Evolutionary conservation across 1,140 invertebrate genomes (phyloP), one percentile per base, ranked within the genome.

Genomic region (Papilio glaucus): DNA sequence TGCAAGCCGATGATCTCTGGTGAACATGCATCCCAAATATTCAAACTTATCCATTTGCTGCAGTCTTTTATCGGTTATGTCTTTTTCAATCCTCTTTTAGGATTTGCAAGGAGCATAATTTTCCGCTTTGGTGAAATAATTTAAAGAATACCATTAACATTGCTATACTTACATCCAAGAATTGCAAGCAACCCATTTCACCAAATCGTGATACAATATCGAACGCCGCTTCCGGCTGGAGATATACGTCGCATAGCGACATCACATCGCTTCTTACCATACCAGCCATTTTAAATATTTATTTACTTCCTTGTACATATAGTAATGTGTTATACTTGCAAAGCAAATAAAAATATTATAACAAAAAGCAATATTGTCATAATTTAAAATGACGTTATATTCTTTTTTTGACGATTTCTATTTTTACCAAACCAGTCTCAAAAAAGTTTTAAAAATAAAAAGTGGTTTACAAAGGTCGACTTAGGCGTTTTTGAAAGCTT

Each of bases 221-320:
- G 89, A 98, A 98, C 9, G 97, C 97, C 33, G 96, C 96, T 93
- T 98, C 97, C 74, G 97, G 97, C 90, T 98, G 97, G 15, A 98
- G 90, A 85, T 97, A 98, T 70, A 98, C 94, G 85, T 98, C 97
- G 94, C 97, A 98, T 80, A 97, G 94, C 69, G 96, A 96, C 97
- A 98, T 98, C 84, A 96, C 95, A 82, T 98, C 97, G 93, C 97
- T 98, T 73, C 97, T 95, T 87, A 98, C 97, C 87, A 96, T 94
- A 45, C 94, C 95, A 73, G 95, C 95, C 95, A 96, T 96, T 72
- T 71, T 45, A 37, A 68, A 57, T 33, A 13, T 18, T 41, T 18
- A 26, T 42, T 42, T 57, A 24, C 45, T 15, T 26, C 6, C n/a
- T 45, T 12, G 5, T 33, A 37, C 60, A 33, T 62, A 62, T 37